These are phyloP conservation scores for Nipponia nippon DNA, from an alignment of 2,113 vertebrate species.

Conservation along the genomic window DNA sequence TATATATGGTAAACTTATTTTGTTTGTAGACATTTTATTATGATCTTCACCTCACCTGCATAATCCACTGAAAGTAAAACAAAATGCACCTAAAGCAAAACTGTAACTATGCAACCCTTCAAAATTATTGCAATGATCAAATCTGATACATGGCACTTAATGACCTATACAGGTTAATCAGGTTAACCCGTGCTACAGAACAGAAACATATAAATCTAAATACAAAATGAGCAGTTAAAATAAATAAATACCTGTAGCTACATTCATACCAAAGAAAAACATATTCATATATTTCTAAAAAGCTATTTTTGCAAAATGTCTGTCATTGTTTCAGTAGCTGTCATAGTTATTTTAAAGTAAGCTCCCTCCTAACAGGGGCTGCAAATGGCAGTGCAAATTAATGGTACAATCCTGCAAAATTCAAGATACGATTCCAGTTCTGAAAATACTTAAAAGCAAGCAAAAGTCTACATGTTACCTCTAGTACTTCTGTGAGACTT, in stretches of 20 bases:
- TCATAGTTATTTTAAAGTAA: neutral
- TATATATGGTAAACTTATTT: neutral
- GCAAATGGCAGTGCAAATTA: neutral
- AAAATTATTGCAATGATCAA: neutral
- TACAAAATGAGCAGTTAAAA: neutral
- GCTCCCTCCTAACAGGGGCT: neutral
- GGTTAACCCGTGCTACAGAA: neutral
- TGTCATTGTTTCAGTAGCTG: neutral
- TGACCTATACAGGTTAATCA: neutral
- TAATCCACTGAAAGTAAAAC: neutral
- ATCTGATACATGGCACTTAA: neutral
- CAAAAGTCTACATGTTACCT: neutral
- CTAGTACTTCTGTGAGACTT: neutral
- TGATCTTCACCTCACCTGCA: neutral
- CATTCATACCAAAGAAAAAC: neutral
- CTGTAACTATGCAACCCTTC: neutral
- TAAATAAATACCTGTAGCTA: neutral
- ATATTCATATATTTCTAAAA: neutral
- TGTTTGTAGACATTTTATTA: neutral
- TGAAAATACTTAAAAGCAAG: neutral
- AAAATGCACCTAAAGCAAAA: neutral
- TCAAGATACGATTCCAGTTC: neutral
- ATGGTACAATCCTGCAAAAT: neutral
- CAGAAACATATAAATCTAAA: neutral
- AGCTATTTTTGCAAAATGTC: neutral